These are phyloP conservation scores for Drosophila murphyi DNA, from an alignment of 1,140 invertebrate genomes.

Conservation along the genomic window DNA sequence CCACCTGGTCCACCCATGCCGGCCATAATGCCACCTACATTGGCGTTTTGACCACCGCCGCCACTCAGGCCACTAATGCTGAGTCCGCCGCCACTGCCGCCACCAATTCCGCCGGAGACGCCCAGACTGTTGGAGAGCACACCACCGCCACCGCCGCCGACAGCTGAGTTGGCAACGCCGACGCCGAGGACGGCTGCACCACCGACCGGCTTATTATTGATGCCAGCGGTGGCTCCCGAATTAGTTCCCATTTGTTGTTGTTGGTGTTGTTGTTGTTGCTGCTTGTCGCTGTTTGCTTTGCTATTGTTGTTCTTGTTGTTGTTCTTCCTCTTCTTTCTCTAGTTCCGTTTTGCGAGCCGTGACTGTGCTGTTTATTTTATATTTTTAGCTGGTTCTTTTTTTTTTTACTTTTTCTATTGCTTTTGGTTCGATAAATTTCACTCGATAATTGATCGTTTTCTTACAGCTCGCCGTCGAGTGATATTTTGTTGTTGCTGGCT, in stretches of 20 bases:
- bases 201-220: conserved; percentile 83
- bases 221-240: conserved; percentile 84
- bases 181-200: conserved; percentile 67
- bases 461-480: conserved; percentile 46
- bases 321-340: conserved; percentile 31
- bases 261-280: conserved; percentile 43
- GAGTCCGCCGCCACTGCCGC: conserved; percentile 60
- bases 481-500: conserved; percentile 31
- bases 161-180: conserved; percentile 64
- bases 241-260: conserved; percentile 83
- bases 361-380: conserved; percentile 12
- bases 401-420: conserved; percentile 19
- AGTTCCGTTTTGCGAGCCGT: conserved; percentile 25
- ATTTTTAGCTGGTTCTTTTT: conserved; percentile 4
- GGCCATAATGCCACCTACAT: conserved; percentile 66
- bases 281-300: conserved; percentile 37
- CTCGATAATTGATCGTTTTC: conserved; percentile 50
- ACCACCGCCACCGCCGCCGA: conserved; percentile 48
- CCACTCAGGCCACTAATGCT: conserved; percentile 65
- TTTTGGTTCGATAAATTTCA: conserved; percentile 39
- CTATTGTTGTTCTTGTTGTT: conserved; percentile 35
- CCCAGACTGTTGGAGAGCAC: conserved; percentile 67
- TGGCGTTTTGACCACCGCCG: conserved; percentile 66
- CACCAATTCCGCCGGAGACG: conserved; percentile 19
- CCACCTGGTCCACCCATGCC: conserved; percentile 50